phyloP scores from a whole-genome alignment of 2,888 invertebrate genomes.

The Ditula angustiorana region DNA sequence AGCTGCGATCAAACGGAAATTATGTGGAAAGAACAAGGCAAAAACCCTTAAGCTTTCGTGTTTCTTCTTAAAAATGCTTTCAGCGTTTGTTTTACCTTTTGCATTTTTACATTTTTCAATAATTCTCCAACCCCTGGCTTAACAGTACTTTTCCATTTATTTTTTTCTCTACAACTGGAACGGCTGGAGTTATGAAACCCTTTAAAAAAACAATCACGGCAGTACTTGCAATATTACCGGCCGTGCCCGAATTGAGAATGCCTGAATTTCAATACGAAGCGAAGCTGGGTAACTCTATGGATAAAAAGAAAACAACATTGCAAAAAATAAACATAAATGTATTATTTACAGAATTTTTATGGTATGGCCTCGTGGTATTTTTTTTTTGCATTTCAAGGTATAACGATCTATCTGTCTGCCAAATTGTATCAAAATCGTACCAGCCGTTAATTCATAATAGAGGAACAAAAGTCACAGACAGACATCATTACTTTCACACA shows the following conservation, averaged over 20 bases:
- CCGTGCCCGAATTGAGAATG: background rate
- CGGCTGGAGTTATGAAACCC: background rate
- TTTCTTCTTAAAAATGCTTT: background rate
- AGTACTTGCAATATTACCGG: slow-evolving; percentile 6
- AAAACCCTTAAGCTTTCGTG: background rate
- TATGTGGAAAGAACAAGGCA: too few species aligned
- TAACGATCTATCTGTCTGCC: too few species aligned
- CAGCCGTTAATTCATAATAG: too few species aligned
- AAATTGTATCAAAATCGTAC: too few species aligned
- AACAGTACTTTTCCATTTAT: background rate
- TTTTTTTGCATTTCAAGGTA: too few species aligned
- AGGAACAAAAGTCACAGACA: too few species aligned
- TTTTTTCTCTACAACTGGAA: background rate
- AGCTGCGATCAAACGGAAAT: too few species aligned
- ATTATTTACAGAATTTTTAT: too few species aligned
- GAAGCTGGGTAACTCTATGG: background rate
- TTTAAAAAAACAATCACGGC: slow-evolving; percentile 18
- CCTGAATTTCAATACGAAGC: slow-evolving; percentile 15
- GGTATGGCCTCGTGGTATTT: too few species aligned
- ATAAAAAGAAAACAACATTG: background rate
- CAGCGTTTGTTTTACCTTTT: background rate
- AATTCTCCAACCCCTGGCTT: background rate
- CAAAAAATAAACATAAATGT: background rate
- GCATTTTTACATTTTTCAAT: slow-evolving; percentile 1
- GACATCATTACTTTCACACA: too few species aligned